These are phyloP conservation scores for Prochilodus magdalenae DNA, from an alignment of 2,113 vertebrate species.

Conservation along the genomic window DNA sequence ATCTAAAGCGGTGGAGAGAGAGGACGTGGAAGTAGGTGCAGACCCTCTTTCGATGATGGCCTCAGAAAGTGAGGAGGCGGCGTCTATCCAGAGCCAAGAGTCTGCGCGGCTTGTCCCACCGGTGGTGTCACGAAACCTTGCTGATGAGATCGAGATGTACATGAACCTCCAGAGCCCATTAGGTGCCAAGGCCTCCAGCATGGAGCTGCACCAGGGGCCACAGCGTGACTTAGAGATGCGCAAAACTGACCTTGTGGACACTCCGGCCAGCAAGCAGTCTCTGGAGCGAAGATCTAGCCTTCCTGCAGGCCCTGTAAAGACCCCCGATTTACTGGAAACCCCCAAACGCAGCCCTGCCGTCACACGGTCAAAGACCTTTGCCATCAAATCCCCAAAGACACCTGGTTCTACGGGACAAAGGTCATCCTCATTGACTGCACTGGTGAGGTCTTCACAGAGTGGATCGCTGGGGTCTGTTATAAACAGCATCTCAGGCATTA, in stretches of 20 bases:
- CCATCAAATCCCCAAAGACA: conserved; percentile 76
- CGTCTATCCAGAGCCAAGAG: conserved; percentile 78
- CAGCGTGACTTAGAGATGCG: conserved; percentile 53
- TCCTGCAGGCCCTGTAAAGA: conserved; percentile 76
- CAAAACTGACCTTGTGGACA: conserved; percentile 45
- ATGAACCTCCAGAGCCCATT: conserved; percentile 92
- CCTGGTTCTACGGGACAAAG: conserved; percentile 68
- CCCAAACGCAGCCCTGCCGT: conserved; percentile 78
- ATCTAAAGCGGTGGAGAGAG: conserved; percentile 78
- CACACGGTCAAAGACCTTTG: conserved; percentile 89
- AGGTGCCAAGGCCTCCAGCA: conserved; percentile 87
- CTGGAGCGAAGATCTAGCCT: conserved; percentile 89
- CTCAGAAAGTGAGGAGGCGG: conserved; percentile 77
- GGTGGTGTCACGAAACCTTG: conserved; percentile 89
- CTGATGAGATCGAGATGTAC: conserved; percentile 96
- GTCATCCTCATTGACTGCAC: conserved; percentile 83
- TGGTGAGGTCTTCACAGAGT: conserved; percentile 86
- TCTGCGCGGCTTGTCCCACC: conserved; percentile 76
- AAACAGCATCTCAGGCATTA: conserved; percentile 89
- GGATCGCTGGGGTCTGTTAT: conserved; percentile 91
- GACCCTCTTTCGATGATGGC: conserved; percentile 93
- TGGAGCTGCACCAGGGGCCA: conserved; percentile 83
- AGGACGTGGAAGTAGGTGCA: conserved; percentile 88
- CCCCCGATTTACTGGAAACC: conserved; percentile 61
- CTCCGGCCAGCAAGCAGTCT: conserved; percentile 58